Evolutionary conservation across 2,797 vertebrate genomes (phyloP).

Genomic region (Pitangus sulphuratus): DNA sequence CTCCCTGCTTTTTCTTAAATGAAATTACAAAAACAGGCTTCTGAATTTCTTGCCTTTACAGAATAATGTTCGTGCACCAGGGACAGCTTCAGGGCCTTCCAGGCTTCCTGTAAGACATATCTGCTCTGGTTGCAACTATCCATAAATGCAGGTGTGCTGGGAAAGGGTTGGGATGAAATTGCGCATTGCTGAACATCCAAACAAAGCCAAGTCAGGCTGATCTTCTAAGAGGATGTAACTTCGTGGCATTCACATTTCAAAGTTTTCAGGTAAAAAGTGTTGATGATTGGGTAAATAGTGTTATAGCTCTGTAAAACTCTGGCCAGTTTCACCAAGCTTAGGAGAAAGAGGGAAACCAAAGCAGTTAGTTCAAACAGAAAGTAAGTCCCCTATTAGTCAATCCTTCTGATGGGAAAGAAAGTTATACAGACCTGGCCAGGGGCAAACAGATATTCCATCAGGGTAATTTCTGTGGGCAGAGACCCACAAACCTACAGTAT

Average conservation of each 20-base stretch:
- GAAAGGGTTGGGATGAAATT: background rate
- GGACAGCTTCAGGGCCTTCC: background rate
- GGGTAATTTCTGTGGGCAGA: conserved; percentile 3
- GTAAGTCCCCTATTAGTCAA: background rate
- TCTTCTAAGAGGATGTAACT: background rate
- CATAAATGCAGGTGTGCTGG: background rate
- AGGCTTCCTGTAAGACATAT: background rate
- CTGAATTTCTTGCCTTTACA: background rate
- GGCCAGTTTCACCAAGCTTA: background rate
- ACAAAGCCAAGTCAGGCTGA: background rate
- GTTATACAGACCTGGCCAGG: background rate
- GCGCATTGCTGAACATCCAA: background rate
- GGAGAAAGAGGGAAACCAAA: background rate
- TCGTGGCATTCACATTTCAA: background rate
- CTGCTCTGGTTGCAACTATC: background rate
- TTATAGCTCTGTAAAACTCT: background rate
- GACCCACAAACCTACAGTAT: background rate
- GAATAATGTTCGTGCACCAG: background rate
- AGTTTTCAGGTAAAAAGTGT: background rate
- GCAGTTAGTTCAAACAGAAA: background rate
- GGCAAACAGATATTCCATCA: background rate
- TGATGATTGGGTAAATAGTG: background rate
- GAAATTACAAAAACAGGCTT: background rate
- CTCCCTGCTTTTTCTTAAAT: background rate
- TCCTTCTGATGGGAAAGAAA: conserved; percentile 30